phyloP scores from a whole-genome alignment of 2,113 vertebrate genomes.

The Bos indicus region DNA sequence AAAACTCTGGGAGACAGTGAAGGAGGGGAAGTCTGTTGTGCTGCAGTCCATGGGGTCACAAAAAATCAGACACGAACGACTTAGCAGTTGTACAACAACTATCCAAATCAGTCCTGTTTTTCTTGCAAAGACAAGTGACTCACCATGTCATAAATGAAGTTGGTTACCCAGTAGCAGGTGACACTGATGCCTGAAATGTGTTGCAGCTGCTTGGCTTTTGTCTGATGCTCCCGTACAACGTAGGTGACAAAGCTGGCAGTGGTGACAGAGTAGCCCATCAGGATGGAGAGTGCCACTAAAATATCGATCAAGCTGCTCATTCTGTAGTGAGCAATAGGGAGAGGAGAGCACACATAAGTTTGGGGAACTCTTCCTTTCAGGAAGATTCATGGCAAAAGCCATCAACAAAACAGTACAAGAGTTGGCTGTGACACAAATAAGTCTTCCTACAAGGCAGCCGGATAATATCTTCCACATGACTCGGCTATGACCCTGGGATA shows the following conservation, averaged over 20 bases:
- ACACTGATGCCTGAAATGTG: slow-evolving; percentile 94
- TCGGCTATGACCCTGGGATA: slow-evolving; percentile 41
- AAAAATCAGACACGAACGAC: not conserved
- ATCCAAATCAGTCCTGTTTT: not conserved
- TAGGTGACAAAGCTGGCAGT: slow-evolving; percentile 94
- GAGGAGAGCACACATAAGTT: slow-evolving; percentile 35
- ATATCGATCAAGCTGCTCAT: slow-evolving; percentile 89
- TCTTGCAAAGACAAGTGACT: slow-evolving; percentile 65
- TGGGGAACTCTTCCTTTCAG: not conserved
- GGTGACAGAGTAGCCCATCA: slow-evolving; percentile 95
- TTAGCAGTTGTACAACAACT: not conserved
- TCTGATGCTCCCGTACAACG: slow-evolving; percentile 92
- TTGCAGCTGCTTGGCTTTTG: slow-evolving; percentile 92
- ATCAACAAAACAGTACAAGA: not conserved
- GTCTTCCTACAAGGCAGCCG: not conserved
- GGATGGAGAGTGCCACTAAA: slow-evolving; percentile 90
- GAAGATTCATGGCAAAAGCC: slow-evolving; percentile 55
- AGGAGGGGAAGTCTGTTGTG: not conserved
- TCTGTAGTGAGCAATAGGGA: slow-evolving; percentile 73
- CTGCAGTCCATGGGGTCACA: not conserved
- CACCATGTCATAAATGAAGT: slow-evolving; percentile 97
- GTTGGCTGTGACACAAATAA: slow-evolving; percentile 46
- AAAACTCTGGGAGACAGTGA: not conserved
- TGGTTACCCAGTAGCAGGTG: slow-evolving; percentile 92
- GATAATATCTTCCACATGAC: slow-evolving; percentile 47